Evolutionary conservation across 2,797 vertebrate species (phyloP).

Genomic region (Ambastaia sidthimunki): DNA sequence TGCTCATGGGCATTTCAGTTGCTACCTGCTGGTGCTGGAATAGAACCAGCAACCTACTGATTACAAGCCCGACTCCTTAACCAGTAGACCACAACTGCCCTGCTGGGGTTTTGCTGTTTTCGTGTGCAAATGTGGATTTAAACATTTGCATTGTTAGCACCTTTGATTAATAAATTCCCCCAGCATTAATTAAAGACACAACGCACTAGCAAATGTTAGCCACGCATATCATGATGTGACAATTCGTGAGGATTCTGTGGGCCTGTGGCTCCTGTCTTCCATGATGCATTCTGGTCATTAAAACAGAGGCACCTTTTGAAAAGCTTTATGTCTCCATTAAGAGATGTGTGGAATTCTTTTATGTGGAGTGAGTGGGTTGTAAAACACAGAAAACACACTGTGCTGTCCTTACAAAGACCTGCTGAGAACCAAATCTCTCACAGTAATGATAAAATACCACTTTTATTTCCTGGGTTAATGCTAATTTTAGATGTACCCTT

Average conservation of each 20-base stretch:
- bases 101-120: too few relatives aligned
- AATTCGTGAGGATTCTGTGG: slow-evolving; percentile 55
- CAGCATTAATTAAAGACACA: slow-evolving; percentile 59
- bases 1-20: too few relatives aligned
- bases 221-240: slow-evolving; percentile 67
- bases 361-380: slow-evolving; percentile 15
- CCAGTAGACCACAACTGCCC: too few relatives aligned
- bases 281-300: slow-evolving; percentile 59
- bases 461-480: too few relatives aligned
- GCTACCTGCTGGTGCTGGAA: too few relatives aligned
- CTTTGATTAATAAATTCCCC: too few relatives aligned
- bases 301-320: slow-evolving; percentile 52
- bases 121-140: too few relatives aligned
- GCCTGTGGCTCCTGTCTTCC: slow-evolving; percentile 45
- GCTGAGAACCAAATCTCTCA: neutral
- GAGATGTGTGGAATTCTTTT: slow-evolving; percentile 45
- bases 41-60: too few relatives aligned
- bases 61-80: too few relatives aligned
- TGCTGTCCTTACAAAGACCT: slow-evolving; percentile 13
- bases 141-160: too few relatives aligned
- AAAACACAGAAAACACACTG: slow-evolving; percentile 35
- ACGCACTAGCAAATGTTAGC: slow-evolving; percentile 37
- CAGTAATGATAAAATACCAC: neutral
- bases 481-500: too few relatives aligned
- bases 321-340: slow-evolving; percentile 49